Percentiles rank a stretch among this genome's conserved stretches.
Evolutionary conservation across 2,797 vertebrate species (phyloP).

Genomic region (Eremophila alpestris): DNA sequence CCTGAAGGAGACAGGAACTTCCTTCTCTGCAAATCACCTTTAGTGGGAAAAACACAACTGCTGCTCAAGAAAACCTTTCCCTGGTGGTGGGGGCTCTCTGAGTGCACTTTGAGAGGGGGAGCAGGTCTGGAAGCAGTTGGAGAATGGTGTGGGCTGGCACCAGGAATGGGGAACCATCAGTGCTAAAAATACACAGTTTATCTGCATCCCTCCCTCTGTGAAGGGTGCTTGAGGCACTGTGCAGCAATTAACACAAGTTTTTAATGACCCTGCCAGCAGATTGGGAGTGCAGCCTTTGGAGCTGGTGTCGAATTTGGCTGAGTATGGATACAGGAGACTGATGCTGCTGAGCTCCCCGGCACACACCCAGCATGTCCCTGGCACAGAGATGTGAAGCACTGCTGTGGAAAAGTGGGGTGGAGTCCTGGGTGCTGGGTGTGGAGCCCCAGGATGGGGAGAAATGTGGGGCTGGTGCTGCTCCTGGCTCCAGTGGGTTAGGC

Average conservation of each 20-base stretch:
- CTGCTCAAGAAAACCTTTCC: background rate
- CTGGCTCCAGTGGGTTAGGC: background rate
- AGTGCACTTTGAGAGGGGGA: background rate
- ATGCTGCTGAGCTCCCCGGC: background rate
- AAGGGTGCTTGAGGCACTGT: background rate
- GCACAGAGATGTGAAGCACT: background rate
- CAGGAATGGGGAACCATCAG: background rate
- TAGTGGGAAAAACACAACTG: background rate
- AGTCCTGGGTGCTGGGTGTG: background rate
- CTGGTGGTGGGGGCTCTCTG: fast-evolving
- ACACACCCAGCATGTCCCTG: background rate
- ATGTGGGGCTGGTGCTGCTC: background rate
- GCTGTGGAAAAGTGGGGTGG: background rate
- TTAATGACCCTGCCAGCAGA: background rate
- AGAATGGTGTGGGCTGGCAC: background rate
- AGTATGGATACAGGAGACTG: background rate
- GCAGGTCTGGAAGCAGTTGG: background rate
- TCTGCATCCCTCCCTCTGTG: background rate
- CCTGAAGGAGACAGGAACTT: background rate
- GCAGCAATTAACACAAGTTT: background rate
- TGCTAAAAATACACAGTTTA: background rate
- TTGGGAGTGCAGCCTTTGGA: fast-evolving
- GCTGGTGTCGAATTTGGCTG: background rate
- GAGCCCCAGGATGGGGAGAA: background rate
- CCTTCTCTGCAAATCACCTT: background rate